Percentiles rank a stretch among this genome's conserved stretches.
These are phyloP conservation scores for Heliconius hortense DNA, from an alignment of 2,888 invertebrate species.

Conservation along the genomic window DNA sequence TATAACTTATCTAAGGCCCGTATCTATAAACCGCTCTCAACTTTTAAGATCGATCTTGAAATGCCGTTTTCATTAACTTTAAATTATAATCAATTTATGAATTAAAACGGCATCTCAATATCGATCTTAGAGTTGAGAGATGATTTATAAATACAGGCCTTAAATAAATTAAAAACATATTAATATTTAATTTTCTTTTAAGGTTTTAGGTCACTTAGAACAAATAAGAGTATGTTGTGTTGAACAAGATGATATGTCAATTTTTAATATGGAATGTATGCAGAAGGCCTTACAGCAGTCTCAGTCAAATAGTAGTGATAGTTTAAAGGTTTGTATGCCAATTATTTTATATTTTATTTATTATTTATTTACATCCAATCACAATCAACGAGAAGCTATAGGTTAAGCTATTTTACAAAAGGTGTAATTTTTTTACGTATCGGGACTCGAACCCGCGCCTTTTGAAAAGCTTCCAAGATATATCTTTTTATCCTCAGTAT, in stretches of 20 bases:
- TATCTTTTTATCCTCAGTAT: too few species aligned
- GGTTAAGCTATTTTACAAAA: neutral
- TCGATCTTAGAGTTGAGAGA: too few species aligned
- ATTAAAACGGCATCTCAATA: too few species aligned
- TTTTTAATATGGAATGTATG: constrained; percentile 95
- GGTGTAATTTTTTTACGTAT: too few species aligned
- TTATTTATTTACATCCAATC: neutral
- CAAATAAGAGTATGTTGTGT: constrained; percentile 90
- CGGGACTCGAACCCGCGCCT: too few species aligned
- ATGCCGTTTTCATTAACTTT: too few species aligned
- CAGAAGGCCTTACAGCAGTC: constrained; percentile 95
- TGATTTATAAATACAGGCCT: too few species aligned
- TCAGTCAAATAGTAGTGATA: constrained; percentile 93
- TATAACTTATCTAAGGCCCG: constrained; percentile 1
- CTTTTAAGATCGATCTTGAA: too few species aligned
- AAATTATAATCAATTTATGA: too few species aligned
- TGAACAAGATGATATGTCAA: constrained; percentile 85
- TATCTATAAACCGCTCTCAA: too few species aligned
- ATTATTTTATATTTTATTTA: too few species aligned
- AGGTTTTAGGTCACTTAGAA: constrained; percentile 95
- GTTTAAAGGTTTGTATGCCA: constrained; percentile 84
- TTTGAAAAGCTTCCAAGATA: too few species aligned
- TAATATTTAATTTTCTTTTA: constrained; percentile 43
- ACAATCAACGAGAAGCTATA: neutral
- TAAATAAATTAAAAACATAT: constrained; percentile 15